Conservation (phyloP, 2,797 vertebrate species). For the Lagorchestes hirsutus region DNA sequence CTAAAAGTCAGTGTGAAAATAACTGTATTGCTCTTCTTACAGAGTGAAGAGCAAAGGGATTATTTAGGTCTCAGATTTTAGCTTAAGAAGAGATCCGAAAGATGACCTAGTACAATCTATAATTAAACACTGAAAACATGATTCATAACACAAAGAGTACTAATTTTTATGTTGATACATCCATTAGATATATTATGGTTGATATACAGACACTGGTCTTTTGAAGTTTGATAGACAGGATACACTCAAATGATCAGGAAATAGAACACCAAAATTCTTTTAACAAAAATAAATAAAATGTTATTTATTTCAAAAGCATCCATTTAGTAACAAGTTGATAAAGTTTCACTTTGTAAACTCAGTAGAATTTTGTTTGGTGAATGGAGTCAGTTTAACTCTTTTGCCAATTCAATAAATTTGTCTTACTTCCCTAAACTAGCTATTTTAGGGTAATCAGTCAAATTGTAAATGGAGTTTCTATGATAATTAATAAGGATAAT, state of each 20-base stretch:
- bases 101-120: background rate
- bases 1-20: background rate
- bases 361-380: background rate
- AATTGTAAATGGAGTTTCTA: background rate
- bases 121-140: background rate
- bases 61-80: background rate
- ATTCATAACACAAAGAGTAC: background rate
- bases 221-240: background rate
- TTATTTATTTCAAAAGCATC: background rate
- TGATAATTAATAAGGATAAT: background rate
- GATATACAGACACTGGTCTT: background rate
- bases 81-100: background rate
- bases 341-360: background rate
- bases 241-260: background rate
- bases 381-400: background rate
- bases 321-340: background rate
- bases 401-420: background rate
- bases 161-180: slow-evolving; percentile 1
- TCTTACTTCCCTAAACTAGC: background rate
- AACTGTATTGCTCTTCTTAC: background rate
- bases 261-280: slow-evolving; percentile 22
- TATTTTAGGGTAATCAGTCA: background rate
- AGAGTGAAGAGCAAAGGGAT: background rate
- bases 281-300: background rate
- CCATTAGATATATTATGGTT: background rate